Base-by-base conservation (phyloP, 2,113 vertebrate species). In the Sturnira hondurensis region DNA sequence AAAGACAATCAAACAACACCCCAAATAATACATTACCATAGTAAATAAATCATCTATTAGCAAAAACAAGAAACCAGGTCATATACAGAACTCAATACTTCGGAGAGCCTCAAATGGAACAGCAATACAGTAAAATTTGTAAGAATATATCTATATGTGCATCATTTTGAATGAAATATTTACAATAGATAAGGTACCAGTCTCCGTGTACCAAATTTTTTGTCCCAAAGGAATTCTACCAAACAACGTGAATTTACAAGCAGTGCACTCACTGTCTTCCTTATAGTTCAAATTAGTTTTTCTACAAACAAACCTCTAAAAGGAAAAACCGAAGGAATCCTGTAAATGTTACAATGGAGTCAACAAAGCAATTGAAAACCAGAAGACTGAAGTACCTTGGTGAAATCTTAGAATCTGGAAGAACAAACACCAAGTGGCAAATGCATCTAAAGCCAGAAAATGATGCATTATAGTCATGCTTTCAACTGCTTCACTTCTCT, bases 101-200 rank as follows among this genome's bases (percentile, higher is more conserved):
- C 97, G 97, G 99, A 98, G 98, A 98, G 98, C 98, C 98, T 99
- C 98, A 98, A 98, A 98, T 98, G 98, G 98, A 99, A 99, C 99
- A 99, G 98, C 99, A 98, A 99, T 99, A 99, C 99, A 99, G 99
- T 98, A 98, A 98, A 98, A 99, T 99, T 99, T 99, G 99, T 99
- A 99, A 99, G 99, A 98, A 99, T 99, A 99, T 99, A 99, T 99
- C 99, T 98, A 99, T 99, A 99, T 98, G 98, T 99, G 99, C 99
- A 98, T 99, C 97, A 98, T 99, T 98, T 98, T 98, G 98, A 98
- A 99, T 99, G 99, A 99, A 98, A 98, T 99, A 99, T 99, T 99
- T 99, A 99, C 99, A 99, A 98, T 98, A 98, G 98, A 98, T 92
- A 98, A 98, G 98, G 99, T 99, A 98, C 98, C 86, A 88, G 71